A percentile compares a stretch with the other conserved stretches of the same genome.
phyloP scores from a whole-genome alignment of 1,140 invertebrate species.

The Magallana gigas region DNA sequence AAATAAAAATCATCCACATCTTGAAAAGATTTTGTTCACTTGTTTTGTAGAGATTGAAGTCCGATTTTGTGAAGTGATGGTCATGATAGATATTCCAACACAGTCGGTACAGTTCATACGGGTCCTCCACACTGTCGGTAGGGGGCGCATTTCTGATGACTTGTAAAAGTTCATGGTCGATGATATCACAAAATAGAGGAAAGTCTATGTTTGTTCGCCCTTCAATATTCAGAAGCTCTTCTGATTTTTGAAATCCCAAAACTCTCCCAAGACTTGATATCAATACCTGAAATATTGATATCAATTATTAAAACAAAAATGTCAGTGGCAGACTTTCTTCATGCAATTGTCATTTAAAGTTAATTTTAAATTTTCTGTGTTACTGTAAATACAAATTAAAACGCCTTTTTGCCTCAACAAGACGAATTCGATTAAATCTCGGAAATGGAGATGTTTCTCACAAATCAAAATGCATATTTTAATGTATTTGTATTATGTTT shows the following conservation, averaged over 20 bases:
- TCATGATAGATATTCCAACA: slow-evolving; percentile 86
- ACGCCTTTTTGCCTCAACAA: too few species aligned
- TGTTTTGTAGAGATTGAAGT: slow-evolving; percentile 41
- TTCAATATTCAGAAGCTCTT: slow-evolving; percentile 88
- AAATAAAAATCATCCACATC: slow-evolving; percentile 88
- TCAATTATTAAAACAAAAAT: too few species aligned
- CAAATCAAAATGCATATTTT: too few species aligned
- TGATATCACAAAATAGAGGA: slow-evolving; percentile 86
- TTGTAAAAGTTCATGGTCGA: slow-evolving; percentile 69
- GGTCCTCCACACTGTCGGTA: slow-evolving; percentile 29
- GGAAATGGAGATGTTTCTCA: too few species aligned
- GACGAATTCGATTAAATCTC: too few species aligned
- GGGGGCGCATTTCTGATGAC: background rate
- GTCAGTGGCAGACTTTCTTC: too few species aligned
- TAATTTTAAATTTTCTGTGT: too few species aligned
- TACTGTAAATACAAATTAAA: too few species aligned
- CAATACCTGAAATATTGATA: slow-evolving; percentile 82
- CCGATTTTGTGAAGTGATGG: background rate
- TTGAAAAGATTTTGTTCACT: slow-evolving; percentile 82
- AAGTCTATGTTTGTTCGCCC: slow-evolving; percentile 85
- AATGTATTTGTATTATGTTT: too few species aligned
- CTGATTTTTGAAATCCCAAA: slow-evolving; percentile 86
- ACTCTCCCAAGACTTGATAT: slow-evolving; percentile 87
- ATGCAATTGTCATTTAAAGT: too few species aligned
- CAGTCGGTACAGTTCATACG: slow-evolving; percentile 84